Evolutionary conservation across 2,888 invertebrate genomes (phyloP), one percentile per base, ranked within the genome.

Genomic region (Deilephila elpenor): DNA sequence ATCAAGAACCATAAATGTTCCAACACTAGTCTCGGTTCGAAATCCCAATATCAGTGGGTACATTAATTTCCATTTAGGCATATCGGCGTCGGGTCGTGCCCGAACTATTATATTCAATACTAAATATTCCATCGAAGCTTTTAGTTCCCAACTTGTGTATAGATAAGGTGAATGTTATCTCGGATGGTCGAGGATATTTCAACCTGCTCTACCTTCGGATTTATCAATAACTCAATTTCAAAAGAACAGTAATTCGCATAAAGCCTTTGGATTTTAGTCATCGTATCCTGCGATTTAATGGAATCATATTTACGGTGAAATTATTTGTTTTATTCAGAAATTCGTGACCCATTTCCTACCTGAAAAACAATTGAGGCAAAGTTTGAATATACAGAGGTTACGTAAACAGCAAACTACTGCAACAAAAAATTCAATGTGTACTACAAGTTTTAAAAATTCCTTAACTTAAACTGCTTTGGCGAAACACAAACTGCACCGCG

Each of bases 41-140:
- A 67, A 64, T 20, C 64, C 74, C 77, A 75, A 74, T 75, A 78
- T 76, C 80, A 82, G 77, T 78, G 78, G 79, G 79, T 72, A 79
- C 81, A 85, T 85, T 82, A 81, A 84, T 86, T 85, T 84, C 81
- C 82, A 83, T 85, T 82, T 67, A 67, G 67, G 67, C 81, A 73
- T 80, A 82, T 81, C 79, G 79, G 80, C 80, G 79, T 78, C 77
- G 81, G 80, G 80, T 79, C 75, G 19, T 75, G 70, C 74, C 71
- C 17, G n/a, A 34, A 37, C 76, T 75, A 73, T 77, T 77, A 73
- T 75, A 78, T 80, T 79, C 79, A 74, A 73, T 75, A 76, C 78
- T 78, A 80, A 81, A 80, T 79, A 80, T 80, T 77, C 73, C 74
- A 77, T 75, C 70, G 74, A 44, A 34, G 34, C n/a, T 53, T 20